Base-by-base conservation (phyloP, 1,140 invertebrate species). In the Akabosia matsudoensis region DNA sequence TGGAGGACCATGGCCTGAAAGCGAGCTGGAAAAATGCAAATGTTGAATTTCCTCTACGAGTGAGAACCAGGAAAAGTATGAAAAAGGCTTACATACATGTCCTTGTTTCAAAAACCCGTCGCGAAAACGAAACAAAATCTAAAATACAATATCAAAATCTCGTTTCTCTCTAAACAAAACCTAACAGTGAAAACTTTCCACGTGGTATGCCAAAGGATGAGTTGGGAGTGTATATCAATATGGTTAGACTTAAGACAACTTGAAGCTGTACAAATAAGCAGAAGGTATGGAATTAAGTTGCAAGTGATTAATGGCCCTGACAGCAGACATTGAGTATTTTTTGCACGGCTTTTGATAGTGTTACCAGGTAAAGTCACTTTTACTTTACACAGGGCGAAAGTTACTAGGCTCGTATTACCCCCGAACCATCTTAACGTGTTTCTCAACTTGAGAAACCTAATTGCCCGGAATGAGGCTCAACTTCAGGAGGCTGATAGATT, bases 371-470 rank as follows among this genome's bases (percentile, higher is more conserved):
- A 96, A 97, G 84, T 91, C 91, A 10, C 84, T 98, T 33, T 86
- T 98, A 33, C n/a, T n/a, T n/a, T n/a, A n/a, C 96, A 95, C 0
- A 94, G 93, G 85, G 92, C 93, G 0, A 94, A 84, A 93, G 92
- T 26, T 98, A 98, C 85, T 95, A 97, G 84, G 94, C 96, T 0
- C 89, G 96, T 73, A 96, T 99, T 79, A 96, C 96, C 0, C n/a
- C 96, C 96, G 0, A 97, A 95, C 85, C 95, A 98, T 86, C 86
- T 98, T 54, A 98, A 97, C 84, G 95, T 98, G 0, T 98, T 97
- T 83, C 89, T 98, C 2, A 98, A 98, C 86, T 86, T 98, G 79
- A 96, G 95, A 0, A 97, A 97, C 86, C 88, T 98, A 34, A 96
- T 98, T 83, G 93, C 96, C 0, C 93, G 95, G 82, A 97, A 98